Conservation (phyloP, 2,113 vertebrate genomes). For the Haliaeetus leucogaster region DNA sequence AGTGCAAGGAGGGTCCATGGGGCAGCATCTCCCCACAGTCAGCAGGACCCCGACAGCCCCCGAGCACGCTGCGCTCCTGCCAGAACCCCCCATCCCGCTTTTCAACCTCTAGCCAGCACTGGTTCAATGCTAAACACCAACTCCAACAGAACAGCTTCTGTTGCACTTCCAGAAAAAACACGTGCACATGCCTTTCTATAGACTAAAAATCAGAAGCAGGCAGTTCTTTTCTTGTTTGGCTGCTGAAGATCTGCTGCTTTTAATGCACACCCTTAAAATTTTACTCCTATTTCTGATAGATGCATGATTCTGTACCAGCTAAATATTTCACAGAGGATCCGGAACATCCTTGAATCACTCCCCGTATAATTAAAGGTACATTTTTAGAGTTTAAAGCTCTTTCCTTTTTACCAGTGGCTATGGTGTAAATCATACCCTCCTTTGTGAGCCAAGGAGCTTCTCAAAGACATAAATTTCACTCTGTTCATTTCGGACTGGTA, state of each 20-base stretch:
- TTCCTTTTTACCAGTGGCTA: background rate
- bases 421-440: background rate
- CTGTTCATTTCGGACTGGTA: background rate
- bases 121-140: background rate
- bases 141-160: background rate
- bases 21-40: background rate
- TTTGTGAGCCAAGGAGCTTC: background rate
- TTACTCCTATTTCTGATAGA: background rate
- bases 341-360: background rate
- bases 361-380: background rate
- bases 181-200: background rate
- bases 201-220: background rate
- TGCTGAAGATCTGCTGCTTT: background rate
- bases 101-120: background rate
- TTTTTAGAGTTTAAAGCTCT: background rate
- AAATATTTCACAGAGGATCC: background rate
- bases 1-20: background rate
- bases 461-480: background rate
- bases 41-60: rapidly evolving
- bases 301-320: background rate
- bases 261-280: background rate
- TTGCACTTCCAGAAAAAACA: background rate
- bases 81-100: background rate
- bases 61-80: rapidly evolving
- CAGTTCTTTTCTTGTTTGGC: background rate